Percentiles rank a stretch among this genome's conserved stretches.
phyloP scores from a whole-genome alignment of 2,113 vertebrate genomes.

The Hypocryptadius cinnamomeus region DNA sequence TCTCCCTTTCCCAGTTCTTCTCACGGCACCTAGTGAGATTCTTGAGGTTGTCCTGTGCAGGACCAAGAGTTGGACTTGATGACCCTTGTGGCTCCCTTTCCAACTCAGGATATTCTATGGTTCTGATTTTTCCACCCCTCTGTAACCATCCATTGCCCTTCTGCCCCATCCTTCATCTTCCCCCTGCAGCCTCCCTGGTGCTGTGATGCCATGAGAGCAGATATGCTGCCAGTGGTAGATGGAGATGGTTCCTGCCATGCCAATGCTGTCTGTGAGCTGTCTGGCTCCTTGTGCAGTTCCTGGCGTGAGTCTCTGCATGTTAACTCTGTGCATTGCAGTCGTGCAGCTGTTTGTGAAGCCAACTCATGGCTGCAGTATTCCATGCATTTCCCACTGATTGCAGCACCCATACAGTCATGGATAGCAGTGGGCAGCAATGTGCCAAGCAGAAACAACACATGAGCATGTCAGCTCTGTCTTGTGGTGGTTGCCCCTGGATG shows the following conservation, averaged over 20 bases:
- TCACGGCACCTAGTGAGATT: neutral
- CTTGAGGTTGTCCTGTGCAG: neutral
- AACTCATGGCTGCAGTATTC: neutral
- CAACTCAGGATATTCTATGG: neutral
- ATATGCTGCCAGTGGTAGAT: neutral
- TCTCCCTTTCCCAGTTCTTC: neutral
- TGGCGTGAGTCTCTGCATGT: accelerated
- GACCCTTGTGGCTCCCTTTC: neutral
- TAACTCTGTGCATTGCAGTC: neutral
- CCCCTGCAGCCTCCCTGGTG: neutral
- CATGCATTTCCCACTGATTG: neutral
- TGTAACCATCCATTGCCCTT: neutral
- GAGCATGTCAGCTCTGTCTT: neutral
- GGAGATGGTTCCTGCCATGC: neutral
- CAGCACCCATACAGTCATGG: neutral
- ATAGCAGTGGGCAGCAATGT: neutral
- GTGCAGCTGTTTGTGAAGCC: neutral
- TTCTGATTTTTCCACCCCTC: neutral
- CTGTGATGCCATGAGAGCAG: neutral
- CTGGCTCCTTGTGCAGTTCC: neutral
- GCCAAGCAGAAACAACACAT: neutral
- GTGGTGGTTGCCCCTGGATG: neutral
- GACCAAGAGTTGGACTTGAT: neutral
- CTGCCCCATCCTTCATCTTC: neutral
- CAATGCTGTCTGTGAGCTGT: neutral